Conservation (phyloP, 2,797 vertebrate species). For the Semaprochilodus insignis region DNA sequence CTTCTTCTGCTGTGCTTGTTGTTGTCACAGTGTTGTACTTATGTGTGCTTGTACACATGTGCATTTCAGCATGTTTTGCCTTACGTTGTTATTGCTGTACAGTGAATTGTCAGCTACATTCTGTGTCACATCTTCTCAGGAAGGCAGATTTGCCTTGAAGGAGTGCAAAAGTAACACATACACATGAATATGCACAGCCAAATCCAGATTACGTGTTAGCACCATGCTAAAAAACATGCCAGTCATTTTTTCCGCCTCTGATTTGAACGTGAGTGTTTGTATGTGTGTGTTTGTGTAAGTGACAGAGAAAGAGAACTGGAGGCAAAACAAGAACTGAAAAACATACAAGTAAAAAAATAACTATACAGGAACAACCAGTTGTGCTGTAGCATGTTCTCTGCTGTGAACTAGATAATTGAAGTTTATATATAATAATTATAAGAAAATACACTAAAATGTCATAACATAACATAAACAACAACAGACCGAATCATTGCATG, state of each 20-base stretch:
- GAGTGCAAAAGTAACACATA: neutral
- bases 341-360: neutral
- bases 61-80: too few species aligned
- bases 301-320: neutral
- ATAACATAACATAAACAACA: neutral
- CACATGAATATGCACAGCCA: neutral
- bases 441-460: neutral
- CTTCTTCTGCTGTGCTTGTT: too few species aligned
- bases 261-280: neutral
- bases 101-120: neutral
- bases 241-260: constrained; percentile 1
- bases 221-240: neutral
- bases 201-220: constrained; percentile 8
- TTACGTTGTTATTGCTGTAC: neutral
- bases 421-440: too few species aligned
- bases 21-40: neutral
- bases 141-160: too few species aligned
- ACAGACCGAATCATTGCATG: neutral
- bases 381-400: neutral
- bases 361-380: neutral
- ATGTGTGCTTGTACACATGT: neutral
- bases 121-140: neutral
- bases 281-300: constrained; percentile 4
- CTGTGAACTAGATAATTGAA: too few species aligned
- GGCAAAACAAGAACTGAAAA: neutral